Base-by-base conservation (phyloP, 2,888 invertebrate genomes). In the Chloroclystis v-ata region DNA sequence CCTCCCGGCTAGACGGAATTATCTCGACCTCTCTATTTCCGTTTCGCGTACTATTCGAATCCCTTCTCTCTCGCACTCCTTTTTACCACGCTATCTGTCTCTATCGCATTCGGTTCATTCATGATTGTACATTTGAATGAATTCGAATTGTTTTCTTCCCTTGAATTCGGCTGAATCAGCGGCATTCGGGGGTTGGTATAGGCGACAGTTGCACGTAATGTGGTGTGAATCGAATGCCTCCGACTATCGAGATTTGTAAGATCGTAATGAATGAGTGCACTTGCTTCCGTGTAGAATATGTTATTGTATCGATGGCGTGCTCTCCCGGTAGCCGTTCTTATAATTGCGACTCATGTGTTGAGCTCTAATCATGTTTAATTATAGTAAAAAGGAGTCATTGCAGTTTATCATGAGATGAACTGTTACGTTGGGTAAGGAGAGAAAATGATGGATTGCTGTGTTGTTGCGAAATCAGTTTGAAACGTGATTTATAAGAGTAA, bases 1-100 rank as follows among this genome's bases (percentile, higher is more conserved):
- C 87, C 87, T 86, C 82, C 75, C 77, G 82, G 81, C 87, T 84
- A 87, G 87, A 87, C 87, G 78, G 84, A 86, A 82, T 86, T 82
- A 84, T 85, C 85, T 85, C 82, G 77, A 75, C 69, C 78, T 77
- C 71, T 83, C 85, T 86, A 86, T 87, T 86, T 85, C 86, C 83
- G 83, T 87, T 85, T 83, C 82, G 81, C 82, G 82, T 86, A 85
- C 85, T 82, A 86, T 87, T 87, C 74, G 76, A 83, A 82, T 81
- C 61, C 66, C 69, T 56, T 85, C 84, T 69, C 81, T 59, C 77
- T 86, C 75, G 43, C 74, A 49, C 82, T 49, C 44, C 47, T 16
- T 30, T 37, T 43, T 25, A 38, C 43, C 16, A 48, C 37, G 46
- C 76, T 54, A 49, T 24, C 69, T 60, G 67, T 87, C 87, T 72